phyloP scores from a whole-genome alignment of 2,113 vertebrate genomes.

The Microtus pennsylvanicus region DNA sequence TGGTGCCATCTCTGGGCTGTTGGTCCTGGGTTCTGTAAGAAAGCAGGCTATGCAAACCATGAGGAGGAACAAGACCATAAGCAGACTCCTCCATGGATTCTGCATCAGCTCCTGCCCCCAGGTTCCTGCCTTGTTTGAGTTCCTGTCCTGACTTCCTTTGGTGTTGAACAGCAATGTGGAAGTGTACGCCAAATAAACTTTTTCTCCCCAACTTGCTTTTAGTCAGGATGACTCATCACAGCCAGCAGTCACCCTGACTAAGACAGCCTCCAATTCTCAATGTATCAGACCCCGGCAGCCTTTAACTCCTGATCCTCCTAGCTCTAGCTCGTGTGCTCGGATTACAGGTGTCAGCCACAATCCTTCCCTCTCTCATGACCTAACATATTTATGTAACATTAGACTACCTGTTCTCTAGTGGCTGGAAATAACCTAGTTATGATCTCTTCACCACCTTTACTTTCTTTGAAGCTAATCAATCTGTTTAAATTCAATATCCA shows the following conservation, averaged over 20 bases:
- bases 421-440: not conserved
- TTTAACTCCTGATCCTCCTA: not conserved
- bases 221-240: not conserved
- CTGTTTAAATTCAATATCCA: constrained; percentile 10
- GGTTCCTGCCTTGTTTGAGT: not conserved
- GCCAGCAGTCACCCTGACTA: not conserved
- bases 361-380: not conserved
- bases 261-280: not conserved
- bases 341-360: not conserved
- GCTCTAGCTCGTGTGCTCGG: not conserved
- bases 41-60: not conserved
- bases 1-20: not conserved
- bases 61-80: not conserved
- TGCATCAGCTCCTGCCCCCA: not conserved
- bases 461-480: constrained; percentile 34
- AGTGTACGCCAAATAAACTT: not conserved
- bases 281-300: not conserved
- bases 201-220: not conserved
- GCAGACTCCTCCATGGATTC: not conserved
- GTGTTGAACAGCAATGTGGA: not conserved
- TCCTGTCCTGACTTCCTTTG: not conserved
- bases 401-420: not conserved
- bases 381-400: not conserved
- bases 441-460: constrained; percentile 22
- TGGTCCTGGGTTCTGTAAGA: not conserved